Conservation (phyloP, 30 jellyfish, hydroid and myxozoan species). For the Hydra vulgaris region DNA sequence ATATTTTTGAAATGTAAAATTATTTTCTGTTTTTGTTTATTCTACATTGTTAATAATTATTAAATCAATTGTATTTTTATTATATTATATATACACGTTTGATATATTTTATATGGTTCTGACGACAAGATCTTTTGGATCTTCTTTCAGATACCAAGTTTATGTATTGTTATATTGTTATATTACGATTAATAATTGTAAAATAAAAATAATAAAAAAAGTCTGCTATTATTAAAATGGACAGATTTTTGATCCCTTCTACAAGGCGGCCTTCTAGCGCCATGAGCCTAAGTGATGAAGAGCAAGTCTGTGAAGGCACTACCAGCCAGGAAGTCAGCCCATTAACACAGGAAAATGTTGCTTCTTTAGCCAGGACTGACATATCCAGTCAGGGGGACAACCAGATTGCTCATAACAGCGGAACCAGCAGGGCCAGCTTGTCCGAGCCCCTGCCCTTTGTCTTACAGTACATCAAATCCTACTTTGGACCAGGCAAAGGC, state of each 20-base stretch:
- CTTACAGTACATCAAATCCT: background rate
- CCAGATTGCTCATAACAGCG: background rate
- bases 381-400: background rate
- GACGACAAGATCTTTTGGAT: no score
- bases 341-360: background rate
- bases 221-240: background rate
- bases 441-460: background rate
- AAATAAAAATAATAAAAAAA: no score
- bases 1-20: no score
- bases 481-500: background rate
- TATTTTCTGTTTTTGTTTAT: no score
- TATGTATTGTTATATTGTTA: no score
- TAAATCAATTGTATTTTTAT: no score
- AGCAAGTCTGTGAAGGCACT: background rate
- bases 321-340: background rate
- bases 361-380: background rate
- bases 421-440: background rate
- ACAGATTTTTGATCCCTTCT: background rate
- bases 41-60: no score
- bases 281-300: background rate
- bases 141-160: no score
- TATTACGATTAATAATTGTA: no score
- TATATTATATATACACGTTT: no score
- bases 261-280: background rate
- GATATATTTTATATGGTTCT: no score